Evolutionary conservation across 2,888 invertebrate genomes (phyloP).

Genomic region (Liopterus haemorrhoidalis): DNA sequence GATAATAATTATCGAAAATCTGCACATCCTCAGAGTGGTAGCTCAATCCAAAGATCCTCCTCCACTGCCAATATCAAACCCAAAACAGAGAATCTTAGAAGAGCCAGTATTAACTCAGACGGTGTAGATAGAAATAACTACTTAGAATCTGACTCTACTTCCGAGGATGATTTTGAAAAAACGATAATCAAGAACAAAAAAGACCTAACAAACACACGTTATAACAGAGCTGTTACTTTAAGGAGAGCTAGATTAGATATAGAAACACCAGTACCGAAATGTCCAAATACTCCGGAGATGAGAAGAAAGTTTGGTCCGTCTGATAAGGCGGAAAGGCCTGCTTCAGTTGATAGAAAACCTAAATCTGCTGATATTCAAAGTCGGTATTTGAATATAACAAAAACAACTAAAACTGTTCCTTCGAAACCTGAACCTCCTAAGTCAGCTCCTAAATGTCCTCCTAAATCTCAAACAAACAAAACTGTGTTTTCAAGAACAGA

Average conservation of each 20-base stretch:
- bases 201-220: constrained; percentile 51
- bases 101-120: constrained; percentile 35
- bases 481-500: constrained; percentile 54
- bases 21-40: constrained; percentile 36
- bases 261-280: constrained; percentile 46
- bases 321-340: constrained; percentile 40
- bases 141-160: constrained; percentile 47
- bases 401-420: constrained; percentile 32
- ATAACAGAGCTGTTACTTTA: constrained; percentile 69
- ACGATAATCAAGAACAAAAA: constrained; percentile 40
- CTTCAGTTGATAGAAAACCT: constrained; percentile 44
- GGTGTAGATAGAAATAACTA: constrained; percentile 33
- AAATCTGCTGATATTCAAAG: constrained; percentile 43
- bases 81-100: constrained; percentile 34
- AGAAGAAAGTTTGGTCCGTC: constrained; percentile 49
- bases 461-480: constrained; percentile 38
- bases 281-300: constrained; percentile 60
- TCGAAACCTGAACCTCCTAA: constrained; percentile 28
- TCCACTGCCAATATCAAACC: constrained; percentile 47
- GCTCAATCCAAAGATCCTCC: constrained; percentile 46
- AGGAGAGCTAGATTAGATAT: constrained; percentile 58
- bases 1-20: constrained; percentile 39
- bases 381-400: constrained; percentile 42
- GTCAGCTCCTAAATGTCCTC: constrained; percentile 29
- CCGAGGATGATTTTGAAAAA: constrained; percentile 48